A percentile compares a stretch with the other conserved stretches of the same genome.
phyloP scores from a whole-genome alignment of 2,888 invertebrate genomes.

The Eudasyphora cyanicolor region DNA sequence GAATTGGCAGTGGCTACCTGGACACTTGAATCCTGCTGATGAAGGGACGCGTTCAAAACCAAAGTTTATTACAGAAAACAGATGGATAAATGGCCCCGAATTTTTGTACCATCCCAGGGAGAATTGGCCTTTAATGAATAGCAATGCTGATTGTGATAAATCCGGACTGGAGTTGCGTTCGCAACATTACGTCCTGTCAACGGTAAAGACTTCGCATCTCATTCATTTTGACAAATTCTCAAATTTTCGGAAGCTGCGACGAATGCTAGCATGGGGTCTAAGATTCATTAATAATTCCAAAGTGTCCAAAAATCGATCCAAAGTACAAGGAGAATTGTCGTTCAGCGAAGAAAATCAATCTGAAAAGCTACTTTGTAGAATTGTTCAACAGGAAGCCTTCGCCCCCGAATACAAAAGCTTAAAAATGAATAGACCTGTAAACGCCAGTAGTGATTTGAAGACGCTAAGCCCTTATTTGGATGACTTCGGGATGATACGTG shows the following conservation, averaged over 20 bases:
- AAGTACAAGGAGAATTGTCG: neutral
- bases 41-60: no score
- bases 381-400: neutral
- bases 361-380: conserved; percentile 10
- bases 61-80: neutral
- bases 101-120: conserved; percentile 20
- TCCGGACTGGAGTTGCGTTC: neutral
- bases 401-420: neutral
- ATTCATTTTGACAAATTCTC: conserved; percentile 34
- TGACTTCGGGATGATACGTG: neutral
- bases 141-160: neutral
- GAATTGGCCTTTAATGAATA: conserved; percentile 4
- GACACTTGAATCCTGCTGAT: conserved; percentile 28
- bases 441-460: neutral
- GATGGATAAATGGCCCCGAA: conserved; percentile 32
- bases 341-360: neutral
- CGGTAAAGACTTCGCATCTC: neutral
- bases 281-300: neutral
- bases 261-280: neutral
- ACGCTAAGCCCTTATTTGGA: neutral
- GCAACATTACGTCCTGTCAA: neutral
- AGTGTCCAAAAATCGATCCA: no score
- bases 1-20: no score
- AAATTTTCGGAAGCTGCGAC: conserved; percentile 27
- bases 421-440: neutral